phyloP scores from a whole-genome alignment of 2,113 vertebrate species.

The Drymodes brunneopygia region DNA sequence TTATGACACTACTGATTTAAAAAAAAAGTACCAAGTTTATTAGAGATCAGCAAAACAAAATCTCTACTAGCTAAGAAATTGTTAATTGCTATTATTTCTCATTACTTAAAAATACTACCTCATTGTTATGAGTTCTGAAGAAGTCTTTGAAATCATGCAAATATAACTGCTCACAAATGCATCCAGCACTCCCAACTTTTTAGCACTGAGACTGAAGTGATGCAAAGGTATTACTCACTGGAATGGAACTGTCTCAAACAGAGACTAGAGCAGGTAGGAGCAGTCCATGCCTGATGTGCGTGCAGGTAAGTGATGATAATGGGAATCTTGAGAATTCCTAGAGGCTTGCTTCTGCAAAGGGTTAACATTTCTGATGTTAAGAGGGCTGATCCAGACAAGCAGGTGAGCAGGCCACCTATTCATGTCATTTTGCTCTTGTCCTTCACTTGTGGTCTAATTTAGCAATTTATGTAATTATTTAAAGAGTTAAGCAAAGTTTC shows the following conservation, averaged over 20 bases:
- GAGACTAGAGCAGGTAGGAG: background rate
- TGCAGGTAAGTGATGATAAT: background rate
- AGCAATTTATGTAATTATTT: background rate
- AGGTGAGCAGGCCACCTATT: background rate
- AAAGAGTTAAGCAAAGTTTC: background rate
- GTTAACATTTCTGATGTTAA: background rate
- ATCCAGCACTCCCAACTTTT: background rate
- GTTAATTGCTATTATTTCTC: background rate
- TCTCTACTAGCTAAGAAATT: background rate
- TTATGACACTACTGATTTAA: background rate
- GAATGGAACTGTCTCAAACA: background rate
- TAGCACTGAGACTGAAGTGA: background rate
- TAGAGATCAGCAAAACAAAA: background rate
- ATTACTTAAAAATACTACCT: background rate
- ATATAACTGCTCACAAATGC: background rate
- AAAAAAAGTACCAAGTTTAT: background rate
- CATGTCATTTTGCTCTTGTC: background rate
- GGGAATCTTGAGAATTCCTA: background rate
- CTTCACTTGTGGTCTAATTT: background rate
- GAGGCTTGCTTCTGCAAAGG: background rate
- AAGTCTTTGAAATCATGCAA: background rate
- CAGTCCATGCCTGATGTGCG: background rate
- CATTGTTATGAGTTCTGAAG: background rate
- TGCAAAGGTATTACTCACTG: rapidly evolving
- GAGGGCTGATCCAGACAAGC: background rate